These are phyloP conservation scores for Aplysina aerophoba DNA, from an alignment of 37 sponge, comb jelly and placozoan species.

Conservation along the genomic window DNA sequence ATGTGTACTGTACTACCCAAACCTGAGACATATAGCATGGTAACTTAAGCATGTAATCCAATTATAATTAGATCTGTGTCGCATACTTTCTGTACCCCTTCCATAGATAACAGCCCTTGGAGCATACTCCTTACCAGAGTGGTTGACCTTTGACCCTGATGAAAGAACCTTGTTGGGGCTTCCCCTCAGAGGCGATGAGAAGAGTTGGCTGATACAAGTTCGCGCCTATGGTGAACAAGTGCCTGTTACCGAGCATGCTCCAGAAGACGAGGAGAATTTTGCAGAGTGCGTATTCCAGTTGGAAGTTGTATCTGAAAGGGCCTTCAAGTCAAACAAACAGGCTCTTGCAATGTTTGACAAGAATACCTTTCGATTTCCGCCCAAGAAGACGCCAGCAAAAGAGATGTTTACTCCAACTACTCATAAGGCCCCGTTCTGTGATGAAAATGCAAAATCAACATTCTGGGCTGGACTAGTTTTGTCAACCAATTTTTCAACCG, in stretches of 20 bases:
- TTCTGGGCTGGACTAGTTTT: conserved; percentile 2
- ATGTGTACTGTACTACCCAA: too few species aligned
- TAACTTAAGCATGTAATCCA: too few species aligned
- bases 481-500: not conserved
- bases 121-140: not conserved
- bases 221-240: not conserved
- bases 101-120: conserved; percentile 4
- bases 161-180: not conserved
- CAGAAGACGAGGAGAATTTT: not conserved
- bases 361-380: not conserved
- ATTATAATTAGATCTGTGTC: too few species aligned
- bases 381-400: too few species aligned
- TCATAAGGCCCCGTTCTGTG: not conserved
- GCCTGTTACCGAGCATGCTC: not conserved
- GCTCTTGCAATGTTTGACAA: conserved; percentile 23
- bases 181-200: conserved; percentile 7
- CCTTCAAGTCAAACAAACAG: not conserved
- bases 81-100: not conserved
- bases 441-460: not conserved
- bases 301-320: not conserved
- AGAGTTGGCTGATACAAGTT: conserved; percentile 15
- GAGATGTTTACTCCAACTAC: too few species aligned
- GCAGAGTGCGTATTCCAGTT: conserved; percentile 10
- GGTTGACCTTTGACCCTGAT: conserved; percentile 6
- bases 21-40: too few species aligned